A percentile compares a stretch with the other conserved stretches of the same genome.
Evolutionary conservation across 2,888 invertebrate genomes (phyloP).

Genomic region (Euproctis similis): DNA sequence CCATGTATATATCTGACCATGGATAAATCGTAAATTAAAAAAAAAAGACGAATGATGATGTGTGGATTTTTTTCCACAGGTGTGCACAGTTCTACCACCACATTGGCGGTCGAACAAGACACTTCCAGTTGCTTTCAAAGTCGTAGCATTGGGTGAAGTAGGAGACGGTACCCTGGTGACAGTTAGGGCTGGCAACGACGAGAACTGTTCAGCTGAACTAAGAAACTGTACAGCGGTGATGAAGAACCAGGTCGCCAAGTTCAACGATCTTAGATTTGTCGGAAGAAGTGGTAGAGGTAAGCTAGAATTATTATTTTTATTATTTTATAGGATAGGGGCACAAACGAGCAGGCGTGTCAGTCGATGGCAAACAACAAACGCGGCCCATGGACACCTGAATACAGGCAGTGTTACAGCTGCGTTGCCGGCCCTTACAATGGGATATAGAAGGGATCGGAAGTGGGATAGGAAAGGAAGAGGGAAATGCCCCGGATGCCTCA

Average conservation of each 20-base stretch:
- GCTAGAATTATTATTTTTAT: no score
- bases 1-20: no score
- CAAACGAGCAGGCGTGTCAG: no score
- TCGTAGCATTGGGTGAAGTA: slow-evolving; percentile 93
- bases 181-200: slow-evolving; percentile 96
- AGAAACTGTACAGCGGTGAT: slow-evolving; percentile 95
- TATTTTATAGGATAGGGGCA: no score
- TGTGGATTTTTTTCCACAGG: slow-evolving; percentile 56
- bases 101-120: slow-evolving; percentile 99
- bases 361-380: no score
- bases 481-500: no score
- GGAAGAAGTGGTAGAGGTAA: slow-evolving; percentile 97
- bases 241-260: slow-evolving; percentile 98
- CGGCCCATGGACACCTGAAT: no score
- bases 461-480: no score
- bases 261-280: slow-evolving; percentile 97
- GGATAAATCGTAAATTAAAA: neutral
- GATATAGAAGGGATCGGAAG: no score
- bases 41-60: neutral
- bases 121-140: slow-evolving; percentile 95
- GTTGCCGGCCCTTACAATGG: no score
- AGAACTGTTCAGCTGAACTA: slow-evolving; percentile 96
- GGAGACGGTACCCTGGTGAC: slow-evolving; percentile 96
- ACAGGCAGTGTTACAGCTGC: no score
- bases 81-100: slow-evolving; percentile 91